A percentile compares a stretch with the other conserved stretches of the same genome.
Conservation (phyloP, 2,113 vertebrate species). For the Myodes glareolus region DNA sequence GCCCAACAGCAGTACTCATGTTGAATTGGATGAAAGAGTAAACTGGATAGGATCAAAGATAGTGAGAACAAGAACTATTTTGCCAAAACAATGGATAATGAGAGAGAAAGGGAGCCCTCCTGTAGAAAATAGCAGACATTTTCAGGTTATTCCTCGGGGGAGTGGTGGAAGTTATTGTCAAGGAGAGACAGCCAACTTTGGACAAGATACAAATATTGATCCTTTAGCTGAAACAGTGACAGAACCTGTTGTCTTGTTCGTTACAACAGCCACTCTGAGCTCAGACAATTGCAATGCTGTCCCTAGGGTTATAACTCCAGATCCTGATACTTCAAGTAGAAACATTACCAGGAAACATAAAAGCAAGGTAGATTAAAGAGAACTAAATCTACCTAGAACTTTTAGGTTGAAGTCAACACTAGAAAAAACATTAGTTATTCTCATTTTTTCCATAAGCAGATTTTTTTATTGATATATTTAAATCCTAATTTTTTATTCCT, state of each 20-base stretch:
- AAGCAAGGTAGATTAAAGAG: constrained; percentile 40
- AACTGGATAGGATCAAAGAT: background rate
- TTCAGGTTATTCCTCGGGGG: constrained; percentile 73
- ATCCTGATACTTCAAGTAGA: constrained; percentile 41
- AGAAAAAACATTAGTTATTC: background rate
- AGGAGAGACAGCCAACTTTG: constrained; percentile 70
- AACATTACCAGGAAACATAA: constrained; percentile 51
- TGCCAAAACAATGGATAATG: constrained; percentile 44
- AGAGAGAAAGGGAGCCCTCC: constrained; percentile 45
- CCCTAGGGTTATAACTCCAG: constrained; percentile 44
- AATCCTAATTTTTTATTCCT: background rate
- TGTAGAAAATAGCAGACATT: constrained; percentile 69
- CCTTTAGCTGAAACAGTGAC: constrained; percentile 70
- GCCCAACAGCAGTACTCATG: background rate
- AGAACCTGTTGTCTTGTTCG: constrained; percentile 56
- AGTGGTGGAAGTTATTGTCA: constrained; percentile 72
- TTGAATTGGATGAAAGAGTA: background rate
- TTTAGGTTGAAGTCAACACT: constrained; percentile 21
- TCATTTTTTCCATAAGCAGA: constrained; percentile 24
- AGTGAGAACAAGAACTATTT: constrained; percentile 46
- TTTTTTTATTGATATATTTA: constrained; percentile 29
- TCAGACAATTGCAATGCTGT: constrained; percentile 48
- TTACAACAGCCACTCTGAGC: constrained; percentile 64
- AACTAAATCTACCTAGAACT: too few relatives aligned
- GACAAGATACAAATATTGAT: constrained; percentile 80